Evolutionary conservation across 2,113 vertebrate genomes (phyloP).

Genomic region (Thunnus maccoyii): DNA sequence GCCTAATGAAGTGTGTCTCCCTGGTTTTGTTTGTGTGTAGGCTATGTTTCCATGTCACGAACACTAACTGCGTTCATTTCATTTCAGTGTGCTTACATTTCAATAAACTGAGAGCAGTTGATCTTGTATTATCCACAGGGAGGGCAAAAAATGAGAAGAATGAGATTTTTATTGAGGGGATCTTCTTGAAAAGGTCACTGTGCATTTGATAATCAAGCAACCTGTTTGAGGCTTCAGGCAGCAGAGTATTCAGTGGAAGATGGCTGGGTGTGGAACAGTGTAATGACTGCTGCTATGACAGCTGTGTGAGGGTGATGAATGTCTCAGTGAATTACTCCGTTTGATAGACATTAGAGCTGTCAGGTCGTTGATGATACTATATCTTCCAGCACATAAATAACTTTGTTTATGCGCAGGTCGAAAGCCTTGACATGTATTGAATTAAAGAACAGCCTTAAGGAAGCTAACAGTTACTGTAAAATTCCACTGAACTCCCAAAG

Average conservation of each 20-base stretch:
- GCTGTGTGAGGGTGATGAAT: slow-evolving; percentile 41
- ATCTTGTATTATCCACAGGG: slow-evolving; percentile 26
- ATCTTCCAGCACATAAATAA: slow-evolving; percentile 30
- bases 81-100: slow-evolving; percentile 17
- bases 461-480: not conserved
- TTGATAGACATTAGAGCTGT: slow-evolving; percentile 47
- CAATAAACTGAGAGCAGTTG: slow-evolving; percentile 1
- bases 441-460: slow-evolving; percentile 7
- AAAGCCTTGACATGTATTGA: not conserved
- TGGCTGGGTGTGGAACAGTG: slow-evolving; percentile 25
- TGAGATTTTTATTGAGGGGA: slow-evolving; percentile 12
- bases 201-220: slow-evolving; percentile 35
- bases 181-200: slow-evolving; percentile 45
- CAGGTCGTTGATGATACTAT: not conserved
- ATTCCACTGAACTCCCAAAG: slow-evolving; percentile 2
- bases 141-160: slow-evolving; percentile 7
- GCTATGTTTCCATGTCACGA: no score
- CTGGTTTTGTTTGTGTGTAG: no score
- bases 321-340: slow-evolving; percentile 33
- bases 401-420: not conserved
- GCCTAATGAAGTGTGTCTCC: no score
- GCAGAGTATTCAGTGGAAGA: slow-evolving; percentile 22
- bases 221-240: slow-evolving; percentile 20
- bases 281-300: slow-evolving; percentile 38
- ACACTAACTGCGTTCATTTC: not conserved